Evolutionary conservation across 2,113 vertebrate species (phyloP).

Genomic region (Dunckerocampus dactyliophorus): DNA sequence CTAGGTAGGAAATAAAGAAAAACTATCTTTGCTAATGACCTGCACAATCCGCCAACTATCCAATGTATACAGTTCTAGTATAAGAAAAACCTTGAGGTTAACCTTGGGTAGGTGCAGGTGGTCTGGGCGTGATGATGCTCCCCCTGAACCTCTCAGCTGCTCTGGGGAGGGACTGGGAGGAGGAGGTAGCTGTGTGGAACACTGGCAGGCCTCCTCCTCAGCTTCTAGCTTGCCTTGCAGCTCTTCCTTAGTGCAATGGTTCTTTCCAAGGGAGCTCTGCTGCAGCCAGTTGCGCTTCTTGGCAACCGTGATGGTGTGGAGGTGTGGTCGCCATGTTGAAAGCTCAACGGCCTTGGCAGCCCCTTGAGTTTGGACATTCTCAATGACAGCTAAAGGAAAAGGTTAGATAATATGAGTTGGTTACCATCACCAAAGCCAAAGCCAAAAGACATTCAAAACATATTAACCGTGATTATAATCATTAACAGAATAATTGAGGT

Average conservation of each 20-base stretch:
- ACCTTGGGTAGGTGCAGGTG: conserved; percentile 54
- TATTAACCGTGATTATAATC: conserved; percentile 11
- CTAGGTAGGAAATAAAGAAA: neutral
- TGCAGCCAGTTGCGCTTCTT: conserved; percentile 97
- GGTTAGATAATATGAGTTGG: conserved; percentile 2
- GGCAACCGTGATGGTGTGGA: conserved; percentile 91
- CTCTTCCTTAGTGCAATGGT: conserved; percentile 64
- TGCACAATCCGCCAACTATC: neutral
- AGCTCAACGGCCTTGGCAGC: conserved; percentile 58
- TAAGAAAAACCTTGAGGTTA: neutral
- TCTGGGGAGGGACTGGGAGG: conserved; percentile 58
- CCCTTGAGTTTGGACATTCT: conserved; percentile 79
- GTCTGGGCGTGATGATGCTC: conserved; percentile 1
- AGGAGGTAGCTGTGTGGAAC: conserved; percentile 46
- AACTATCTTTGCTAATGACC: neutral
- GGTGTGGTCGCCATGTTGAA: conserved; percentile 58
- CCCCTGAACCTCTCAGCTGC: conserved; percentile 36
- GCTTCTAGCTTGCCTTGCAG: conserved; percentile 56
- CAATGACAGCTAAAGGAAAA: conserved; percentile 77
- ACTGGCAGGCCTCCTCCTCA: conserved; percentile 56
- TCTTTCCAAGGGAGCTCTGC: conserved; percentile 77
- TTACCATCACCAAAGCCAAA: neutral
- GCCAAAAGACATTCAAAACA: neutral
- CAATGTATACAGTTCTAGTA: neutral
- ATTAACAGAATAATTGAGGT: conserved; percentile 17